Conservation (phyloP, 2,888 invertebrate species). For the Erebia ligea region DNA sequence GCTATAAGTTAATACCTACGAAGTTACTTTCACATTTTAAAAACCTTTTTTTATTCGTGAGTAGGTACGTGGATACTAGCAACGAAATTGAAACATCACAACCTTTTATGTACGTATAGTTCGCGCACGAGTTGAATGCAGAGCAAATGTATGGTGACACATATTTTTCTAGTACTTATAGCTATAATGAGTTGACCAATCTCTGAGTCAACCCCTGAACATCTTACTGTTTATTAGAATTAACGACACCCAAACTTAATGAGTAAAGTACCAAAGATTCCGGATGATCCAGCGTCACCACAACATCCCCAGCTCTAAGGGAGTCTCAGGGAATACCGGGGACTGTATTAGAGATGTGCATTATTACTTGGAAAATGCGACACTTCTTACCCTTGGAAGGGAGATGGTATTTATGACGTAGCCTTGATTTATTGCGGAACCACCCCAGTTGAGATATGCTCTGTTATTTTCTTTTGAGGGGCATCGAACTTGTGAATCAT, state of each 20-base stretch:
- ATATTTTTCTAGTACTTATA: neutral
- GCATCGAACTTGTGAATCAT: constrained; percentile 51
- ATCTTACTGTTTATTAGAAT: constrained; percentile 47
- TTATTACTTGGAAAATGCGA: constrained; percentile 70
- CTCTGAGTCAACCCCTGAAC: neutral
- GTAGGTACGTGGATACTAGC: too few relatives aligned
- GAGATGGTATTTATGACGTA: constrained; percentile 64
- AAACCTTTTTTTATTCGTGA: too few relatives aligned
- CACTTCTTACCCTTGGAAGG: constrained; percentile 62
- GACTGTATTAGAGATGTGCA: constrained; percentile 60
- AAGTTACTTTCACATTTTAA: too few relatives aligned
- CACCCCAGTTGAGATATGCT: constrained; percentile 56
- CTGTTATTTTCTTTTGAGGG: constrained; percentile 62
- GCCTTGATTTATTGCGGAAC: constrained; percentile 63
- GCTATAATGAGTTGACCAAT: neutral
- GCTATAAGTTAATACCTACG: too few relatives aligned
- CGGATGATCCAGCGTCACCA: constrained; percentile 45
- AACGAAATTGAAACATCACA: too few relatives aligned
- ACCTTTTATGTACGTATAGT: too few relatives aligned
- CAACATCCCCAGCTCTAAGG: constrained; percentile 44
- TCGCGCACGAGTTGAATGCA: too few relatives aligned
- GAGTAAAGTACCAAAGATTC: constrained; percentile 50
- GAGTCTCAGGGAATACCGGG: constrained; percentile 41
- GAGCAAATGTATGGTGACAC: too few relatives aligned
- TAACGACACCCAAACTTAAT: constrained; percentile 57